These are phyloP conservation scores for Peucedramus taeniatus DNA, from an alignment of 2,113 vertebrate species.

Conservation along the genomic window DNA sequence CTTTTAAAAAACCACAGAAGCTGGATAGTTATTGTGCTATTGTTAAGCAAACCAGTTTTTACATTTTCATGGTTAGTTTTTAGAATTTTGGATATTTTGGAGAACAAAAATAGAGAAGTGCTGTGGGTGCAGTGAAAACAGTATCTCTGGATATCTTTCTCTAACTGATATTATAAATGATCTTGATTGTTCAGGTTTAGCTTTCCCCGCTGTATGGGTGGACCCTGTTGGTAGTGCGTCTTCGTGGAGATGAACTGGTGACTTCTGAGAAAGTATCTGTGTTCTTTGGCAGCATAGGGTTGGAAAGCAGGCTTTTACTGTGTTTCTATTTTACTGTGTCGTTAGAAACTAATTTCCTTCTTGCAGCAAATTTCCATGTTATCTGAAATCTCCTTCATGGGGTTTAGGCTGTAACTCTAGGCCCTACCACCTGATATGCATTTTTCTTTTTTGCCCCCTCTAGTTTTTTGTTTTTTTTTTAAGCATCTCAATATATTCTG, in stretches of 20 bases:
- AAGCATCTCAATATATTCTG: background rate
- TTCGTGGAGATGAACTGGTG: background rate
- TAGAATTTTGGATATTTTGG: background rate
- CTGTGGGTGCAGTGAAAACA: background rate
- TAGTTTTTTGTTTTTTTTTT: no score
- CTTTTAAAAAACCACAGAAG: background rate
- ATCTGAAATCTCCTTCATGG: background rate
- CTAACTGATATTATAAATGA: background rate
- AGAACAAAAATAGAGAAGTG: background rate
- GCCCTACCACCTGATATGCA: background rate
- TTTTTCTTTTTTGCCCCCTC: rapidly evolving
- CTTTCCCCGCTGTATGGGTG: background rate
- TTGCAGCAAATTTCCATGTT: background rate
- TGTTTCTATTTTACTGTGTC: background rate
- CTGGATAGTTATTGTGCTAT: background rate
- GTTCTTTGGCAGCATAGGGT: background rate
- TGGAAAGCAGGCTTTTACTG: background rate
- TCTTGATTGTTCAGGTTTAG: background rate
- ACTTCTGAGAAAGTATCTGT: background rate
- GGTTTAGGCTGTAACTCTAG: background rate
- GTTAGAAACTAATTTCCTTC: background rate
- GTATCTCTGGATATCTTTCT: background rate
- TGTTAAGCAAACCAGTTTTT: background rate
- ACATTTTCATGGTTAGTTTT: background rate
- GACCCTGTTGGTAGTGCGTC: background rate